phyloP scores from a whole-genome alignment of 1,140 invertebrate genomes.

The Cyphomyrmex costatus region DNA sequence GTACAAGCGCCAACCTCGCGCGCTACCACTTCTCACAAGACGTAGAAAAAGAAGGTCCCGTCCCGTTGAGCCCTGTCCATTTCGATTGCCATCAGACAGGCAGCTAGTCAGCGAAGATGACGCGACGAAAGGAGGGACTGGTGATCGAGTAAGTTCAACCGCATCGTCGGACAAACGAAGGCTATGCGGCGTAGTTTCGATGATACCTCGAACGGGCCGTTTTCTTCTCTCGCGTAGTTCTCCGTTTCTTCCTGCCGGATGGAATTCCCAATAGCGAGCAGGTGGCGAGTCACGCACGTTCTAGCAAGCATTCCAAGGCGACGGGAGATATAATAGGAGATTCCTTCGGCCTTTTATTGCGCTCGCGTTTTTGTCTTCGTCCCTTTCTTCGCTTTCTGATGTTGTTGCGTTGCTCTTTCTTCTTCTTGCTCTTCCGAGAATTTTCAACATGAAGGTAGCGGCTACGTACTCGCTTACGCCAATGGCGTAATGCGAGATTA shows the following conservation, averaged over 20 bases:
- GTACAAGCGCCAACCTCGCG: constrained; percentile 57
- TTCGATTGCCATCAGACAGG: constrained; percentile 50
- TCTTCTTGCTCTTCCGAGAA: constrained; percentile 51
- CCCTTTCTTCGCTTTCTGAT: neutral
- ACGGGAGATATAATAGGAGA: constrained; percentile 33
- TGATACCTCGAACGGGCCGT: constrained; percentile 33
- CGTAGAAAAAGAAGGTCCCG: constrained; percentile 42
- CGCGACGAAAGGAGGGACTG: constrained; percentile 49
- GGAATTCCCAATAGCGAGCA: constrained; percentile 57
- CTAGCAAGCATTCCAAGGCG: constrained; percentile 49
- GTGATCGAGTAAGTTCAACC: constrained; percentile 59
- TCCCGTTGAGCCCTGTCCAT: constrained; percentile 16
- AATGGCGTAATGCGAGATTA: constrained; percentile 66
- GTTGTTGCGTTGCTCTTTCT: neutral
- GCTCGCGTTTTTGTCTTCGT: constrained; percentile 13
- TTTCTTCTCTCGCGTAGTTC: constrained; percentile 17
- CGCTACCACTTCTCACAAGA: constrained; percentile 54
- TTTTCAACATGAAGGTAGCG: constrained; percentile 33
- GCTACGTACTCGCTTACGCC: constrained; percentile 47
- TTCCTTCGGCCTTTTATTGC: constrained; percentile 25
- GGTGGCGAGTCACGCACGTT: constrained; percentile 57
- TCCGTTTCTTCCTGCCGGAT: constrained; percentile 23
- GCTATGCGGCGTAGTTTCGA: constrained; percentile 19
- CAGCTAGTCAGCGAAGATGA: constrained; percentile 61
- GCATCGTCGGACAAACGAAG: constrained; percentile 48